Base-by-base conservation (phyloP, 2,113 vertebrate genomes). In the Dissostichus mawsoni region DNA sequence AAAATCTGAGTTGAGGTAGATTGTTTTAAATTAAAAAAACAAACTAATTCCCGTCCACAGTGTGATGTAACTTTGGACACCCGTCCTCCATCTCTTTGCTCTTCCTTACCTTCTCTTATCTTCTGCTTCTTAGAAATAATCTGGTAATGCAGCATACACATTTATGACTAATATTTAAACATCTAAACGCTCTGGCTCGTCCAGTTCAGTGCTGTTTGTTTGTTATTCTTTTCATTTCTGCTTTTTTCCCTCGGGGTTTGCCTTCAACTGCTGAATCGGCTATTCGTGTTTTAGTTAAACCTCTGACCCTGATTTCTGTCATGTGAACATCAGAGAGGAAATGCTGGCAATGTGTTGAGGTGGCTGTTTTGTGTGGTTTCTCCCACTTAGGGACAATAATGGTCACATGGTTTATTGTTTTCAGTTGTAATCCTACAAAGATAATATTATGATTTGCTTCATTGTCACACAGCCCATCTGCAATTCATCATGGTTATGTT, bases 161-260 rank as follows among this genome's bases (percentile, higher is more conserved):
- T 47, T 9, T 29, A n/a, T 20, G 1, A 51, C 0, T 7, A 56
- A 23, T 68, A 45, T 51, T 25, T n/a, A 52, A 44, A 16, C 4
- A 47, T 33, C 13, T 11, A 52, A 36, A 58, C 23, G 2, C 17
- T 59, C 20, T 3, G 0, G 9, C n/a, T n/a, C 1, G 1, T 58
- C 64, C 45, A 69, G 13, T 23, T 33, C 29, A 69, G 6, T 51
- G 3, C 3, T 74, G 50, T 80, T 87, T 90, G 76, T 86, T 88
- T 84, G 12, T 86, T 76, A 3, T 74, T 73, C 48, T 90, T 91
- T 84, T 89, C 84, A 79, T 89, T 92, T 92, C 90, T 87, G 74
- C 82, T 90, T 92, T 90, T 92, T 87, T 72, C 12, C 4, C 6
- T 11, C 14, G 4, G 7, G 59, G 5, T 48, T 75, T 62, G 62